Percentiles rank a stretch among this genome's conserved stretches.
phyloP scores from a whole-genome alignment of 2,113 vertebrate genomes.

The Crocuta crocuta region DNA sequence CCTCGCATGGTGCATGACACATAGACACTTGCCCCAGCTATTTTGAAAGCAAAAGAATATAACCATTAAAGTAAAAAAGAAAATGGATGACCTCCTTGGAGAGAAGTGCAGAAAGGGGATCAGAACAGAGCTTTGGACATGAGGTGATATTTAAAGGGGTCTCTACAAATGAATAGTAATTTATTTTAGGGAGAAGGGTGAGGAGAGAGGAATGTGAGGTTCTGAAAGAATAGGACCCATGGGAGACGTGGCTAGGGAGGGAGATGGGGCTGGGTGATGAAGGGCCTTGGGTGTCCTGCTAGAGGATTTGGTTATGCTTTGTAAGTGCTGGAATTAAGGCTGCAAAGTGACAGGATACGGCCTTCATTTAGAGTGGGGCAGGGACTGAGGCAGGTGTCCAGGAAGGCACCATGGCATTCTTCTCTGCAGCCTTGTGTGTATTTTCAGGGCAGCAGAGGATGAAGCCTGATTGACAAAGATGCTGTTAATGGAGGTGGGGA shows the following conservation, averaged over 20 bases:
- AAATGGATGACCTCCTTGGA: background rate
- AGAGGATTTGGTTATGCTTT: background rate
- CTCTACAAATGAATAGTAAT: background rate
- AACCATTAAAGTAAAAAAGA: background rate
- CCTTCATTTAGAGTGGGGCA: background rate
- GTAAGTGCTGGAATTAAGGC: background rate
- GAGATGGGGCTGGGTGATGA: background rate
- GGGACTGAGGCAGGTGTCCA: background rate
- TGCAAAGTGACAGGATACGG: too few species aligned
- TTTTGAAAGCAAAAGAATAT: background rate
- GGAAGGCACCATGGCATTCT: background rate
- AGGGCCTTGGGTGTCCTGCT: background rate
- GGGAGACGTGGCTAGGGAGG: background rate
- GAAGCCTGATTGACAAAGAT: background rate
- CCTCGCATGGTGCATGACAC: background rate
- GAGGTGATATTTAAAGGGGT: background rate
- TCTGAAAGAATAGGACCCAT: background rate
- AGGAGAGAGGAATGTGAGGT: background rate
- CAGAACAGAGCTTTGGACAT: background rate
- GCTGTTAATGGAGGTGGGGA: background rate
- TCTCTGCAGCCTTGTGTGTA: background rate
- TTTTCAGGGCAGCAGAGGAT: background rate
- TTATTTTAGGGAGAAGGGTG: background rate
- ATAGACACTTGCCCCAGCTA: background rate
- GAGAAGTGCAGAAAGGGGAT: background rate